Evolutionary conservation across 2,797 vertebrate genomes (phyloP).

Genomic region (Valencia hispanica): DNA sequence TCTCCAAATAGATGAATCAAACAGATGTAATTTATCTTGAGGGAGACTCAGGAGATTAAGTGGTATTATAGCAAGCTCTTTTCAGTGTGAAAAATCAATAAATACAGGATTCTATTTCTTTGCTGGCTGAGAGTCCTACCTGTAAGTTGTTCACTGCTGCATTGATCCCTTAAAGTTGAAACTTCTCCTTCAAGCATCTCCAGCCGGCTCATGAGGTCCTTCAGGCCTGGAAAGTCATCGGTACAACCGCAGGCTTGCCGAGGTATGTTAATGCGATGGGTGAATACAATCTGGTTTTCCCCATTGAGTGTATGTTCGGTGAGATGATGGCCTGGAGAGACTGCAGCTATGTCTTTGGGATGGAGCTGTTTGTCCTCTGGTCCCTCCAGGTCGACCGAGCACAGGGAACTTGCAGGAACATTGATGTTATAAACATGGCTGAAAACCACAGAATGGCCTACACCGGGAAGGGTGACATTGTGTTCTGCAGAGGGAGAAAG

Average conservation of each 20-base stretch:
- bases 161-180: conserved; percentile 89
- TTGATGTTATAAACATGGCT: conserved; percentile 97
- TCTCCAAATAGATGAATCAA: conserved; percentile 34
- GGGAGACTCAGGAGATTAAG: neutral
- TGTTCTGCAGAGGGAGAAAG: conserved; percentile 54
- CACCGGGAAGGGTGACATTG: conserved; percentile 83
- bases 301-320: conserved; percentile 84
- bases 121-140: conserved; percentile 47
- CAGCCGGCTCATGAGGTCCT: conserved; percentile 89
- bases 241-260: conserved; percentile 88
- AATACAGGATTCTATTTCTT: conserved; percentile 21
- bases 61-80: neutral
- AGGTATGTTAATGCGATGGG: conserved; percentile 95
- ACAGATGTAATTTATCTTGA: conserved; percentile 43
- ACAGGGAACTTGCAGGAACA: conserved; percentile 86
- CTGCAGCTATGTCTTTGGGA: conserved; percentile 42
- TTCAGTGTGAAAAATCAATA: neutral
- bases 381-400: conserved; percentile 88
- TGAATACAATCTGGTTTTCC: conserved; percentile 95
- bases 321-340: conserved; percentile 65
- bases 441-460: conserved; percentile 88
- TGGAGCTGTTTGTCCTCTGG: conserved; percentile 72
- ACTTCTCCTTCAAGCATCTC: conserved; percentile 92
- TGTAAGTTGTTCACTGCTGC: conserved; percentile 79
- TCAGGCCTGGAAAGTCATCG: conserved; percentile 82